Percentiles rank a stretch among this genome's conserved stretches.
Conservation (phyloP, 2,113 vertebrate species). For the Sula dactylatra region DNA sequence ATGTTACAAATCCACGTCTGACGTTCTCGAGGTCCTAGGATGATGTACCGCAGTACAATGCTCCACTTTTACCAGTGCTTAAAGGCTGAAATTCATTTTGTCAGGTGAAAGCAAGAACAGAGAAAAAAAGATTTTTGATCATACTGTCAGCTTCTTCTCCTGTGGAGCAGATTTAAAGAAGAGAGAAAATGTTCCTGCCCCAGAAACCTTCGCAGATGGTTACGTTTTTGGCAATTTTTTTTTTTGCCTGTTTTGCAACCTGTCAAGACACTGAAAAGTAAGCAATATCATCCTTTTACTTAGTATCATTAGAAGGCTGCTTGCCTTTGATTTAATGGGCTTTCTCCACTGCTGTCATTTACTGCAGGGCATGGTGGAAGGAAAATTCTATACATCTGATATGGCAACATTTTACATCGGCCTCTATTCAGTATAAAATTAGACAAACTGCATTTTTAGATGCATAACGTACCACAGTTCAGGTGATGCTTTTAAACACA, state of each 20-base stretch:
- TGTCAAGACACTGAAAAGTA: conserved; percentile 60
- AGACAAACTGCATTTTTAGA: not conserved
- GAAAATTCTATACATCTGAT: not conserved
- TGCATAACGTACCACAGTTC: not conserved
- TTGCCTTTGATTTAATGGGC: not conserved
- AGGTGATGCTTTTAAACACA: not conserved
- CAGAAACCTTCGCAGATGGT: conserved; percentile 14
- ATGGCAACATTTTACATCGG: not conserved
- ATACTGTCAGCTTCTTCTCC: not conserved
- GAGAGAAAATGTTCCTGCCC: conserved; percentile 34
- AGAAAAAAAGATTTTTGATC: not conserved
- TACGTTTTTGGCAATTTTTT: conserved; percentile 2
- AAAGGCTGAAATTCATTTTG: not conserved
- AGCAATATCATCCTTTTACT: not conserved
- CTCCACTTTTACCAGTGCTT: not conserved
- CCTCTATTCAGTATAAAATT: not conserved
- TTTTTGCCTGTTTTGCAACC: conserved; percentile 3
- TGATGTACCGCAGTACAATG: not conserved
- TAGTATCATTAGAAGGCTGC: not conserved
- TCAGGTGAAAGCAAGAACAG: not conserved
- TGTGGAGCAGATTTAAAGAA: not conserved
- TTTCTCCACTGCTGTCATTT: not conserved
- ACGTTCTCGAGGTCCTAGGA: not conserved
- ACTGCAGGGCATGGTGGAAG: not conserved
- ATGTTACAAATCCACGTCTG: not conserved